phyloP scores from a whole-genome alignment of 2,888 invertebrate species.

The Hydropsyche betteni region DNA sequence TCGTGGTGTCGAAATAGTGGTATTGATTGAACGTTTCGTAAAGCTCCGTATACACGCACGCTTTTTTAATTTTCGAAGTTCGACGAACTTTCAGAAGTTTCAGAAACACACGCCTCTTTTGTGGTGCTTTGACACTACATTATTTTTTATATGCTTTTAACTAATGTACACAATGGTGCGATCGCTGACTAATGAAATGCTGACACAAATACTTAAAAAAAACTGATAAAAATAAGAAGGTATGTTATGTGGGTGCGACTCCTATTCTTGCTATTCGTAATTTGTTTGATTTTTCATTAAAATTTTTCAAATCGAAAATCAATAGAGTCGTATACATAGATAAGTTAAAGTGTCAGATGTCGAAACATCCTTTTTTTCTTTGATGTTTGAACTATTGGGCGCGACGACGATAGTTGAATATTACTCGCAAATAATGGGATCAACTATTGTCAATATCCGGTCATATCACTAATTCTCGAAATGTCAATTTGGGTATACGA shows the following conservation, averaged over 20 bases:
- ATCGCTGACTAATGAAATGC: too few relatives aligned
- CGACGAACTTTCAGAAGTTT: constrained; percentile 2
- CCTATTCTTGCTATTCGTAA: neutral
- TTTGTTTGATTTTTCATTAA: constrained; percentile 13
- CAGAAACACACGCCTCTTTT: neutral
- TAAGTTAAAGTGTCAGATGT: constrained; percentile 17
- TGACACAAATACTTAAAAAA: too few relatives aligned
- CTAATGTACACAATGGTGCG: neutral
- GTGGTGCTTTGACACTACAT: neutral
- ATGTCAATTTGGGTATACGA: neutral
- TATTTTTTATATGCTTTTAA: neutral
- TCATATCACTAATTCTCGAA: neutral
- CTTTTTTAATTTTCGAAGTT: neutral
- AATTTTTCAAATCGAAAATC: constrained; percentile 25
- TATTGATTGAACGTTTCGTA: constrained; percentile 21
- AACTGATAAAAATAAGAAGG: neutral
- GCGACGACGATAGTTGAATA: constrained; percentile 26
- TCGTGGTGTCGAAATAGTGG: constrained; percentile 14
- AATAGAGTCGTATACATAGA: constrained; percentile 14
- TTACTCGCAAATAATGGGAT: constrained; percentile 13
- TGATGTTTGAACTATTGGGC: constrained; percentile 32
- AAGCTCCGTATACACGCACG: constrained; percentile 12
- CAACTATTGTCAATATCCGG: constrained; percentile 16
- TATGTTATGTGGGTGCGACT: neutral
- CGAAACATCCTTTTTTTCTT: constrained; percentile 5